Conservation (phyloP, 2,113 vertebrate species). For the Eretmochelys imbricata region DNA sequence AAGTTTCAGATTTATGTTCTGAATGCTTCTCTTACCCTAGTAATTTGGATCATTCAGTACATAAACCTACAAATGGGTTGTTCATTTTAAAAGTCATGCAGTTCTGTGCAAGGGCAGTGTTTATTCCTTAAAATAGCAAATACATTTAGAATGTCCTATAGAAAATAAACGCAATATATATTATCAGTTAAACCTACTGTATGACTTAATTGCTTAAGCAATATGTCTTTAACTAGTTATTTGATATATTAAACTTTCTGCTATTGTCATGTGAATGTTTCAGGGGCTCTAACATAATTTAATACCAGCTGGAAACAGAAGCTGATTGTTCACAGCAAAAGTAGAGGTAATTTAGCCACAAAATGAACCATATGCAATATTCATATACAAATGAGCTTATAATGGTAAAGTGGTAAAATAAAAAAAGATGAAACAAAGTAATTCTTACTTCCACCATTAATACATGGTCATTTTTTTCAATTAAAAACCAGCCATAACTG, state of each 20-base stretch:
- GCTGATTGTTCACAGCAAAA: constrained; percentile 40
- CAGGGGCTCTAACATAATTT: constrained; percentile 23
- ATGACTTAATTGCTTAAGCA: constrained; percentile 34
- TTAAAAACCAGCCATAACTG: not conserved
- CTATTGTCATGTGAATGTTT: constrained; percentile 23
- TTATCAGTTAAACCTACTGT: constrained; percentile 27
- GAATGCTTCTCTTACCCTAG: not conserved
- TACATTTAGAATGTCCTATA: not conserved
- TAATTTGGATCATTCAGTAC: constrained; percentile 15
- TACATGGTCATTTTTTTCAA: constrained; percentile 23
- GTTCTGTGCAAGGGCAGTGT: not conserved
- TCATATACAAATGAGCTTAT: constrained; percentile 13
- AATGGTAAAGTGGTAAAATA: constrained; percentile 28
- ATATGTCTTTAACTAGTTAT: constrained; percentile 3
- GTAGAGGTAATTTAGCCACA: constrained; percentile 28
- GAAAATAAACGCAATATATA: constrained; percentile 15
- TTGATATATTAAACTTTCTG: constrained; percentile 1
- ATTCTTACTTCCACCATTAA: constrained; percentile 50
- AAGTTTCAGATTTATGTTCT: constrained; percentile 16
- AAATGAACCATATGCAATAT: constrained; percentile 28
- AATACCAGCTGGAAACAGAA: constrained; percentile 34
- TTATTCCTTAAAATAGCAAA: not conserved
- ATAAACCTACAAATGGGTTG: constrained; percentile 35
- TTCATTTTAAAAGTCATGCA: constrained; percentile 13
- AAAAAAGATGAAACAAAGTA: constrained; percentile 17